These are phyloP conservation scores for Zonotrichia albicollis DNA, from an alignment of 2,797 vertebrate genomes.

Conservation along the genomic window DNA sequence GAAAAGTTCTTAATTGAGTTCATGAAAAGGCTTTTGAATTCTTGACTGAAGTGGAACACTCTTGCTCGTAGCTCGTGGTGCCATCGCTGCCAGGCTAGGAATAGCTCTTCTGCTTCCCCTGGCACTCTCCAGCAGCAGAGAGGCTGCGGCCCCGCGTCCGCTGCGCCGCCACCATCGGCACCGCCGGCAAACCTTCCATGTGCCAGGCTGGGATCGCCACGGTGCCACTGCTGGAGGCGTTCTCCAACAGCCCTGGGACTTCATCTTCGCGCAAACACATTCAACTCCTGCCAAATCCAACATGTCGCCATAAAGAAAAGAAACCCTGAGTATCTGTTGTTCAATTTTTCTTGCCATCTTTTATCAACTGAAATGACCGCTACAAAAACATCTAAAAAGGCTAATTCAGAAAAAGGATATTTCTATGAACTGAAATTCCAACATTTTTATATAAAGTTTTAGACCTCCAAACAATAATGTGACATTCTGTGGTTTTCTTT, in stretches of 20 bases:
- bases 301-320: neutral
- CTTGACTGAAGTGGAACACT: conserved; percentile 58
- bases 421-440: conserved; percentile 11
- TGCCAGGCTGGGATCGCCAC: fast-evolving
- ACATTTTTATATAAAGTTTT: conserved; percentile 20
- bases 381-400: neutral
- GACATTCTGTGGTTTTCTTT: conserved; percentile 41
- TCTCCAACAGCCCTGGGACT: neutral
- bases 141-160: neutral
- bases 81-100: neutral
- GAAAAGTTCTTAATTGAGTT: conserved; percentile 67
- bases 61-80: neutral
- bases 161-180: fast-evolving
- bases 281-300: neutral
- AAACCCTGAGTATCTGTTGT: neutral
- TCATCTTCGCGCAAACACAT: neutral
- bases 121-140: neutral
- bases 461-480: conserved; percentile 13
- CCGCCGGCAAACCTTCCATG: neutral
- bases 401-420: neutral
- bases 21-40: conserved; percentile 56
- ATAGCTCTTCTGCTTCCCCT: neutral
- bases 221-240: fast-evolving
- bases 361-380: fast-evolving
- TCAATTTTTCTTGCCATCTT: neutral